Percentiles rank a stretch among this genome's conserved stretches.
phyloP scores from a whole-genome alignment of 1,140 invertebrate species.

The Cyclina sinensis region DNA sequence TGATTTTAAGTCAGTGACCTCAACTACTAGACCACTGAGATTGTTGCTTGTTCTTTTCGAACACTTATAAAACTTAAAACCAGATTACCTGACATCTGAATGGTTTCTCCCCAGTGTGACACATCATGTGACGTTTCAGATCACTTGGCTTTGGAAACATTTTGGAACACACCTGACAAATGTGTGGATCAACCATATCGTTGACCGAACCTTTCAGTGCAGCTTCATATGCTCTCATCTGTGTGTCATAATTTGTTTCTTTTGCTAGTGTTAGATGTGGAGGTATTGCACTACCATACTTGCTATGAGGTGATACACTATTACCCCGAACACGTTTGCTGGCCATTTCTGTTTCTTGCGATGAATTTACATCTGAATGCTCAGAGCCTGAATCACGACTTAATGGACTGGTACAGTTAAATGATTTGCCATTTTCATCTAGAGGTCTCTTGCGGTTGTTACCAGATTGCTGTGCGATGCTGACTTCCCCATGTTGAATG shows the following conservation, averaged over 20 bases:
- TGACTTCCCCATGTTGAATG: conserved; percentile 36
- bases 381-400: not conserved
- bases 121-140: conserved; percentile 84
- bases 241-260: conserved; percentile 38
- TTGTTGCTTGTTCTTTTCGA: no score
- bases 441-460: conserved; percentile 41
- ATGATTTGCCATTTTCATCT: not conserved
- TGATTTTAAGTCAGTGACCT: no score
- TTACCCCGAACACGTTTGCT: conserved; percentile 29
- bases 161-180: conserved; percentile 75
- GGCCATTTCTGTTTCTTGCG: not conserved
- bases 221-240: conserved; percentile 22
- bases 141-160: conserved; percentile 82
- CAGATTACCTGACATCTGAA: conserved; percentile 80
- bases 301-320: not conserved
- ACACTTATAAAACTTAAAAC: no score
- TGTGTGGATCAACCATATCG: conserved; percentile 13
- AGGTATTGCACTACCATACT: conserved; percentile 35
- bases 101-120: conserved; percentile 85
- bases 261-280: conserved; percentile 14
- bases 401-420: conserved; percentile 19
- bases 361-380: not conserved
- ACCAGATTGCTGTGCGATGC: conserved; percentile 50
- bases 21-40: no score
- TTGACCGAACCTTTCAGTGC: not conserved